A percentile compares a stretch with the other conserved stretches of the same genome.
Evolutionary conservation across 2,888 invertebrate species (phyloP).

Genomic region (Nomada lathburiana): DNA sequence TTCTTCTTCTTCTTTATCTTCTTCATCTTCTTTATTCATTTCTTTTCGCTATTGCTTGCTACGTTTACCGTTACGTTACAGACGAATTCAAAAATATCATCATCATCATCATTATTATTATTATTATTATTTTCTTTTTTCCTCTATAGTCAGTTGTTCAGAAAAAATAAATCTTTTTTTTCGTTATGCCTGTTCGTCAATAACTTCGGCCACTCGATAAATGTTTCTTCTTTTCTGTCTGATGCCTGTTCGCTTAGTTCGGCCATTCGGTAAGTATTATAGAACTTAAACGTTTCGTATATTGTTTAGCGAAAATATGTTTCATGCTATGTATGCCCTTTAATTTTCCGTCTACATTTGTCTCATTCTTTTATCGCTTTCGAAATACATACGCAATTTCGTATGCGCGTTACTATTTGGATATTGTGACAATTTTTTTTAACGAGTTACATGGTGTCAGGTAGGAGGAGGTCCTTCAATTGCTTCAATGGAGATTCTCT

Average conservation of each 20-base stretch:
- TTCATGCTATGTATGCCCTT: slow-evolving; percentile 37
- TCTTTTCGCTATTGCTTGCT: slow-evolving; percentile 52
- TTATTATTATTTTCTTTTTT: slow-evolving; percentile 24
- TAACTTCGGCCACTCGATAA: slow-evolving; percentile 8
- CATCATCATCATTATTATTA: slow-evolving; percentile 37
- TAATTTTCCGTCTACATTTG: slow-evolving; percentile 28
- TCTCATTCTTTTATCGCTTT: background rate
- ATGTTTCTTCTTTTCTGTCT: too few relatives aligned
- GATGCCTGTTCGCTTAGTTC: too few relatives aligned
- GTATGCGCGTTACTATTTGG: slow-evolving; percentile 18
- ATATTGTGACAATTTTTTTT: background rate
- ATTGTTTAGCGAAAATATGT: slow-evolving; percentile 75
- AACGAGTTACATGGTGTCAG: background rate
- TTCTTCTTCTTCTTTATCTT: background rate
- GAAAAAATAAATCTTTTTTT: slow-evolving; percentile 76
- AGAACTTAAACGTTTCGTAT: slow-evolving; percentile 66
- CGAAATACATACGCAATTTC: slow-evolving; percentile 9
- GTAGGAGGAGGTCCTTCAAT: background rate
- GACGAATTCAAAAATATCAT: slow-evolving; percentile 72
- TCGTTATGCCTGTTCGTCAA: slow-evolving; percentile 39
- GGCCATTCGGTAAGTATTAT: slow-evolving; percentile 22
- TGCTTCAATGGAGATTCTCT: slow-evolving; percentile 5
- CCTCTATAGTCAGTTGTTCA: slow-evolving; percentile 59
- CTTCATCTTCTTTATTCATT: background rate
- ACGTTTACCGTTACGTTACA: slow-evolving; percentile 46